phyloP scores from a whole-genome alignment of 2,113 vertebrate genomes.

The Eurystomus gularis region DNA sequence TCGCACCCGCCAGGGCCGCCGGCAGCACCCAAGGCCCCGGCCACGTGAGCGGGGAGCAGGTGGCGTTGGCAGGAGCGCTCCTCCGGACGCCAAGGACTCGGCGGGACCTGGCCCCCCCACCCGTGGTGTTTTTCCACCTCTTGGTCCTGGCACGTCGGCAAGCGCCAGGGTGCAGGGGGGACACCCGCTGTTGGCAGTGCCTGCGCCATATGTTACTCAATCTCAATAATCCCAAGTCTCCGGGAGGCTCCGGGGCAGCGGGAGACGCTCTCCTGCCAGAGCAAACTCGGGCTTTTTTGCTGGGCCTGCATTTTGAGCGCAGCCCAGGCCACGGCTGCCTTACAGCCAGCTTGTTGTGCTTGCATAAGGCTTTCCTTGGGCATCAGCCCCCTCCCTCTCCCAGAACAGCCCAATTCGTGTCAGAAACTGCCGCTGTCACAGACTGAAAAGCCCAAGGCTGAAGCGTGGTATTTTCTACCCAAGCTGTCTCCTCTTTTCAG shows the following conservation, averaged over 20 bases:
- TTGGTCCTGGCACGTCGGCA: rapidly evolving
- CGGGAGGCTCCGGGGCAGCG: neutral
- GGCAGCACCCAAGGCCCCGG: neutral
- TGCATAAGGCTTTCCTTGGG: neutral
- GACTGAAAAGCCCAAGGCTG: neutral
- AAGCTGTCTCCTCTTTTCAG: neutral
- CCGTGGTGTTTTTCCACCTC: slow-evolving; percentile 13
- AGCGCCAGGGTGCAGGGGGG: neutral
- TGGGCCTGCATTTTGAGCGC: neutral
- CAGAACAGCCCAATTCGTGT: neutral
- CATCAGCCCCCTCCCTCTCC: neutral
- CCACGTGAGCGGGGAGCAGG: neutral
- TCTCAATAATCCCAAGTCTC: neutral
- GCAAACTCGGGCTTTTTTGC: neutral
- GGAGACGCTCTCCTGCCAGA: neutral
- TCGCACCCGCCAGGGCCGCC: rapidly evolving
- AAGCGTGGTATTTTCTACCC: neutral
- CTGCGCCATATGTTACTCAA: neutral
- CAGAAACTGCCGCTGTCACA: neutral
- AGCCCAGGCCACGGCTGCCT: neutral
- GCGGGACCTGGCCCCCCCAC: neutral
- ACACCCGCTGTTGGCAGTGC: rapidly evolving
- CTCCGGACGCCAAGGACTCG: neutral
- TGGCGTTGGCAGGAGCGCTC: neutral
- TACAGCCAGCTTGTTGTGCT: neutral